Percentiles rank a stretch among this genome's conserved stretches.
Conservation (phyloP, 2,888 invertebrate species). For the Pachliopta kotzebuea region DNA sequence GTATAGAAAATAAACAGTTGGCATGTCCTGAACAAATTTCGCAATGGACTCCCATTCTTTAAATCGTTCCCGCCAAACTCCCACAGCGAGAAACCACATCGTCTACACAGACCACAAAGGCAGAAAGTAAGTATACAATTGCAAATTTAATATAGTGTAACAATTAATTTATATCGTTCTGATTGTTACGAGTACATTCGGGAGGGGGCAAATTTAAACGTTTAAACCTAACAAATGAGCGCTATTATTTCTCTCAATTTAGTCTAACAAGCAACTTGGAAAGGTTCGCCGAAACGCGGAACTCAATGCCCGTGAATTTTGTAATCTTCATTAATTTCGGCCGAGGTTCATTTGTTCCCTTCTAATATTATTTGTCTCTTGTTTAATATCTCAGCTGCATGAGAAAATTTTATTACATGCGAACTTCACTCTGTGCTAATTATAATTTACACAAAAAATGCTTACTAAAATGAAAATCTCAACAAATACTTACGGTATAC, state of each 20-base stretch:
- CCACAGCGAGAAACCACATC: conserved; percentile 73
- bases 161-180: conserved; percentile 44
- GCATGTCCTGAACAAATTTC: conserved; percentile 29
- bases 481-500: too few species aligned
- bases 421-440: conserved; percentile 25
- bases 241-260: conserved; percentile 80
- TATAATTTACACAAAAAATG: not conserved
- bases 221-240: conserved; percentile 76
- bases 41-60: conserved; percentile 66
- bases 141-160: conserved; percentile 34
- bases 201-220: conserved; percentile 53
- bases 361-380: conserved; percentile 60
- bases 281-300: conserved; percentile 74
- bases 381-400: conserved; percentile 39
- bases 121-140: conserved; percentile 66
- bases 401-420: conserved; percentile 28
- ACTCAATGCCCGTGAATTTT: conserved; percentile 79
- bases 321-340: conserved; percentile 79
- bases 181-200: conserved; percentile 48
- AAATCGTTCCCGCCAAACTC: conserved; percentile 56
- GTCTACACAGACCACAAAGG: conserved; percentile 78
- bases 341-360: conserved; percentile 64
- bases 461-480: conserved; percentile 29
- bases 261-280: conserved; percentile 75
- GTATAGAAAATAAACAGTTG: not conserved